Evolutionary conservation across 2,797 vertebrate genomes (phyloP).

Genomic region (Dendrocincla tyrannina): DNA sequence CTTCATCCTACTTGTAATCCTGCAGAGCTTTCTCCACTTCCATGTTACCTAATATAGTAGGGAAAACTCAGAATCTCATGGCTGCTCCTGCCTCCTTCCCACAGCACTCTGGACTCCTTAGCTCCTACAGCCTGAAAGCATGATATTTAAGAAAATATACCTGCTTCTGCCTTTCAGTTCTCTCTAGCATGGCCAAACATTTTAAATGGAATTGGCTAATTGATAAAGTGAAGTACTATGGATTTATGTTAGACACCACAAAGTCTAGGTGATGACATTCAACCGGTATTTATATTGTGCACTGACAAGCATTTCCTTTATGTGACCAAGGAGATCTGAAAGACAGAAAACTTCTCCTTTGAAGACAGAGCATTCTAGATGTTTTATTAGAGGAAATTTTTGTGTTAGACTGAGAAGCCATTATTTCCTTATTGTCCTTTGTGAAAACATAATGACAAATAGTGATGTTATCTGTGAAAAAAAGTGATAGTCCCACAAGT

Average conservation of each 20-base stretch:
- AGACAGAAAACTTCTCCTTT: neutral
- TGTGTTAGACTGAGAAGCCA: neutral
- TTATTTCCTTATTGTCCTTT: neutral
- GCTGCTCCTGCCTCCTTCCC: neutral
- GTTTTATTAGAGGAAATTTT: neutral
- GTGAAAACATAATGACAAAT: neutral
- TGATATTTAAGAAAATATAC: neutral
- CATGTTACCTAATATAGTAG: conserved; percentile 12
- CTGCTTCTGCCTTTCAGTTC: neutral
- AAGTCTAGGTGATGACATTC: neutral
- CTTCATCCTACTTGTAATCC: neutral
- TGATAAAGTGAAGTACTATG: neutral
- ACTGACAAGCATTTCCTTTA: neutral
- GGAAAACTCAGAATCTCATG: neutral
- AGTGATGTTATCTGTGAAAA: neutral
- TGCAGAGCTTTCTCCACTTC: neutral
- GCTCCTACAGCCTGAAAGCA: neutral
- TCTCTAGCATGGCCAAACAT: neutral
- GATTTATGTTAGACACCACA: neutral
- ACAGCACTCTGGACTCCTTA: neutral
- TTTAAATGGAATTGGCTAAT: neutral
- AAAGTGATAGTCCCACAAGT: neutral
- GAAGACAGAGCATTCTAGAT: neutral
- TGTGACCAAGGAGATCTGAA: neutral
- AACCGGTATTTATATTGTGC: neutral